phyloP scores from a whole-genome alignment of 2,113 vertebrate genomes.

The Ceratotherium simum region DNA sequence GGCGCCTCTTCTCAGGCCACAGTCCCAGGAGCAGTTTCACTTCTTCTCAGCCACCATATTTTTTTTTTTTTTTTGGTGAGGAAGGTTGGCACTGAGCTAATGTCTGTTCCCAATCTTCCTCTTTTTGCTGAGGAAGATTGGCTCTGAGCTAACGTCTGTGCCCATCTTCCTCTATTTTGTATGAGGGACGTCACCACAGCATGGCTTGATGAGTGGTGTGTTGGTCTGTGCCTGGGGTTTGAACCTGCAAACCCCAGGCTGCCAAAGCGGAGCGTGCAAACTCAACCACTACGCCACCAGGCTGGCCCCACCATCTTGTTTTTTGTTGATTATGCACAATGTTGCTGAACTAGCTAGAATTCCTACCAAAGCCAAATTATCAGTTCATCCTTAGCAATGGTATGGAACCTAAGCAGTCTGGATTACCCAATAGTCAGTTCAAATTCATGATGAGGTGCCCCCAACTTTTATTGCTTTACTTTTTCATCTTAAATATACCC shows the following conservation, averaged over 20 bases:
- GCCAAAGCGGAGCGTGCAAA: no score
- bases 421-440: neutral
- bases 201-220: no score
- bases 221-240: no score
- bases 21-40: neutral
- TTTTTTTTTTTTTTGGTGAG: neutral
- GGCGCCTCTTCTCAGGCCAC: neutral
- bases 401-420: neutral
- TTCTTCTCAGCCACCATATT: neutral
- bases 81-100: no score
- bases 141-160: no score
- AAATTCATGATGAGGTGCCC: neutral
- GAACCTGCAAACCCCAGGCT: no score
- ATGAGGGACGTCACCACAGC: no score
- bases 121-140: no score
- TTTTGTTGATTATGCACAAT: neutral
- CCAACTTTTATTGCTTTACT: neutral
- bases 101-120: no score
- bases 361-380: neutral
- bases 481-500: conserved; percentile 13
- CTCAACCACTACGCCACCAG: no score
- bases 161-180: no score
- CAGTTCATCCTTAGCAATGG: neutral
- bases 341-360: neutral
- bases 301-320: no score